A percentile compares a stretch with the other conserved stretches of the same genome.
Conservation (phyloP, 2,888 invertebrate species). For the Galerucella calmariensis region DNA sequence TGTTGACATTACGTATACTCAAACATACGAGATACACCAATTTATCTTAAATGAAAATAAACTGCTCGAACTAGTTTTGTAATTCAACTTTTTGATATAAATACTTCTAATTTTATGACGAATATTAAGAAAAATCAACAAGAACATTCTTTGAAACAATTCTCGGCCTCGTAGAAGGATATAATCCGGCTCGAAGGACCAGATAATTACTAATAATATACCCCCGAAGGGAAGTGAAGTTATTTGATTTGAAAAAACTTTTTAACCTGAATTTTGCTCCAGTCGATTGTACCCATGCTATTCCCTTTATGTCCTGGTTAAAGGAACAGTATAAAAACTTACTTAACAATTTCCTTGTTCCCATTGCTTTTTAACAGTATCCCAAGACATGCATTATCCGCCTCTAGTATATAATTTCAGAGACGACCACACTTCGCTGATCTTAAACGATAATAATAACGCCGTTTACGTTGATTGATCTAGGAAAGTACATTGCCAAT, state of each 20-base stretch:
- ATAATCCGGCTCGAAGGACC: no score
- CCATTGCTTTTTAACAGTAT: neutral
- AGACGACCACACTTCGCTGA: conserved; percentile 8
- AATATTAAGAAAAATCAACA: no score
- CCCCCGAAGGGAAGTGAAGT: no score
- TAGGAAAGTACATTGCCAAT: neutral
- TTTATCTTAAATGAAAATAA: neutral
- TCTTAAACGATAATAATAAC: conserved; percentile 13
- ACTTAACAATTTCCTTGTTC: neutral
- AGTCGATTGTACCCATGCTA: no score
- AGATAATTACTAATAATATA: no score
- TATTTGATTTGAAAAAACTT: no score
- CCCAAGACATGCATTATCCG: neutral
- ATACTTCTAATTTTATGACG: no score
- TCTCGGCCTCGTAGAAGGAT: no score
- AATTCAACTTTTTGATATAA: neutral
- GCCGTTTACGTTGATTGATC: conserved; percentile 9
- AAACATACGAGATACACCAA: neutral
- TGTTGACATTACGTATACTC: conserved; percentile 1
- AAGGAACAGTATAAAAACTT: neutral
- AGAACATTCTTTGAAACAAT: no score
- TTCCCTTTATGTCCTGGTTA: no score
- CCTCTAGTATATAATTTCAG: neutral
- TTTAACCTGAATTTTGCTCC: no score
- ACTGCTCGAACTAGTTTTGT: neutral